Conservation (phyloP, 2,888 invertebrate genomes). For the Pseudococcus jackbeardsleyi region DNA sequence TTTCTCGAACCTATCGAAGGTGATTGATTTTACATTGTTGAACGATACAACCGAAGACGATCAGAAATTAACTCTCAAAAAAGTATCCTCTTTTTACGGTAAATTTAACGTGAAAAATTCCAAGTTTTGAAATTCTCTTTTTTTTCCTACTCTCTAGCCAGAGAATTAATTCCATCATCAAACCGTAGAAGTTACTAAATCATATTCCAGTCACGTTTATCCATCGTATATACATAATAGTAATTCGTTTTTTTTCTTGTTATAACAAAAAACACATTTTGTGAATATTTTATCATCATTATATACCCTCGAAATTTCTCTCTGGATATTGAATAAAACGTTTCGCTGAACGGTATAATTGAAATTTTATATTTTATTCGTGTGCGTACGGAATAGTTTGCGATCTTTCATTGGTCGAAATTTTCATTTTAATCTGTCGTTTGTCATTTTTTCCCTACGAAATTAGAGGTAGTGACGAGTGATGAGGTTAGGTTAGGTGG, state of each 20-base stretch:
- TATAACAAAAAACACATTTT: constrained; percentile 51
- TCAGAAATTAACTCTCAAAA: not conserved
- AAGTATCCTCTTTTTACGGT: not conserved
- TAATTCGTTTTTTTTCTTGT: constrained; percentile 37
- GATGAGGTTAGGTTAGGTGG: too few species aligned
- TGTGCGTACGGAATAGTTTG: not conserved
- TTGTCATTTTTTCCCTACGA: too few species aligned
- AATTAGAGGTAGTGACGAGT: too few species aligned
- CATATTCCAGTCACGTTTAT: constrained; percentile 57
- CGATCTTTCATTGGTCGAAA: too few species aligned
- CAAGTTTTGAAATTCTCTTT: not conserved
- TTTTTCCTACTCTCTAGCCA: not conserved
- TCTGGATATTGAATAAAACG: not conserved
- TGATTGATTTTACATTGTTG: not conserved
- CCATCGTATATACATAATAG: constrained; percentile 53
- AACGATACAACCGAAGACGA: not conserved
- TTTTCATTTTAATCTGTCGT: not conserved
- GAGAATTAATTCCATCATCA: constrained; percentile 46
- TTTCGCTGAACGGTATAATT: not conserved
- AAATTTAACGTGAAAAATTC: not conserved
- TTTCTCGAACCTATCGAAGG: too few species aligned
- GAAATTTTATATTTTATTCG: not conserved
- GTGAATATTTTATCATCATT: constrained; percentile 55
- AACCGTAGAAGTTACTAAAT: constrained; percentile 25
- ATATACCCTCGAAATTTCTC: not conserved